phyloP scores from a whole-genome alignment of 1,140 invertebrate genomes.

The Geopemphigus sp. region DNA sequence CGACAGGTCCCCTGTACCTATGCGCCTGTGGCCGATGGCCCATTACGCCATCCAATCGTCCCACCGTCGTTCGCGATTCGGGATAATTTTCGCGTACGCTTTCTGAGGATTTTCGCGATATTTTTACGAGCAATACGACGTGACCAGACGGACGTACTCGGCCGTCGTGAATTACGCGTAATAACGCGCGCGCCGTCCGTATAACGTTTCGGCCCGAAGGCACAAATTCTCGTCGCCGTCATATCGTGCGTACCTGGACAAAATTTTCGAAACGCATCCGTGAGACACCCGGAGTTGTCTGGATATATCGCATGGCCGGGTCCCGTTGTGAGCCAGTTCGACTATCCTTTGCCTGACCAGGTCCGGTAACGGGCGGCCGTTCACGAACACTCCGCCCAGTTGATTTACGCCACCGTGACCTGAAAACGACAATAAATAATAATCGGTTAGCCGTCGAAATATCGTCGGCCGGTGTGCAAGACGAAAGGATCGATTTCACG shows the following conservation, averaged over 20 bases:
- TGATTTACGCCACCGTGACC: slow-evolving; percentile 95
- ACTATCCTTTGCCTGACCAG: slow-evolving; percentile 92
- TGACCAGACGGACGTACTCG: no score
- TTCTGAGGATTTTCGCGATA: no score
- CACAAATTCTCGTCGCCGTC: no score
- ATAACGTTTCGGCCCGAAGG: no score
- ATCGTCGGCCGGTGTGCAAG: not conserved
- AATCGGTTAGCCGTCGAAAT: not conserved
- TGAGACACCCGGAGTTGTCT: slow-evolving; percentile 86
- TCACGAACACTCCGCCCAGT: slow-evolving; percentile 93
- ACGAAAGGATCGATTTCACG: slow-evolving; percentile 27
- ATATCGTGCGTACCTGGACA: slow-evolving; percentile 84
- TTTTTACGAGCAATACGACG: no score
- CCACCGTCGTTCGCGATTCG: no score
- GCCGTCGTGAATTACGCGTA: no score
- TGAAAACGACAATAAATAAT: slow-evolving; percentile 57
- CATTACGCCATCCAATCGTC: no score
- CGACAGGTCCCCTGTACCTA: no score
- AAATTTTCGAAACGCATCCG: slow-evolving; percentile 91
- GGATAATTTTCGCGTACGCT: no score
- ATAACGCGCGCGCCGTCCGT: no score
- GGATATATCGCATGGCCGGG: slow-evolving; percentile 91
- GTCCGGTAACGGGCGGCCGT: slow-evolving; percentile 91
- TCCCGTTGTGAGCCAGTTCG: slow-evolving; percentile 91
- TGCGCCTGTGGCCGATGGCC: no score